These are phyloP conservation scores for Nephila pilipes DNA, from an alignment of 1,140 invertebrate species.

Conservation along the genomic window DNA sequence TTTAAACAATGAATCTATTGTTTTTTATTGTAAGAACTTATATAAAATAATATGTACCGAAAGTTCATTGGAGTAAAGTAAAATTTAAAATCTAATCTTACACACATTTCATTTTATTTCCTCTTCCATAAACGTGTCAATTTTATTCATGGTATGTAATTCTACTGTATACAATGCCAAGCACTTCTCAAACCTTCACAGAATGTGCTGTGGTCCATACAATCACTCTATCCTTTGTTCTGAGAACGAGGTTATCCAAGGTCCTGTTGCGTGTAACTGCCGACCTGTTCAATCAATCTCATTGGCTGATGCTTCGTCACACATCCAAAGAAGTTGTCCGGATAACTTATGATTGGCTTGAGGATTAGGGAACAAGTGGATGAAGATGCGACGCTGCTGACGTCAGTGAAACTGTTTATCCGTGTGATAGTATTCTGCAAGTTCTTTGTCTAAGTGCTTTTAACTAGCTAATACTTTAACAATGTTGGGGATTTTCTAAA, in stretches of 20 bases:
- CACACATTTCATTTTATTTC: too few species aligned
- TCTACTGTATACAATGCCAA: neutral
- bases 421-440: slow-evolving; percentile 4
- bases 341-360: slow-evolving; percentile 52
- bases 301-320: slow-evolving; percentile 17
- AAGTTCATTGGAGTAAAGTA: too few species aligned
- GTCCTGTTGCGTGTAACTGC: slow-evolving; percentile 13
- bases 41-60: too few species aligned
- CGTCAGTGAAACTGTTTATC: slow-evolving; percentile 38
- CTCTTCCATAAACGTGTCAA: neutral
- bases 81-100: too few species aligned
- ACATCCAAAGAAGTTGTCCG: slow-evolving; percentile 34
- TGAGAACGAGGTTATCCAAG: neutral
- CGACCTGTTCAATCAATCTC: slow-evolving; percentile 53
- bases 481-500: neutral
- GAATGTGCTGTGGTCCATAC: neutral
- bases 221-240: neutral
- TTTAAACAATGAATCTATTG: too few species aligned
- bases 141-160: neutral
- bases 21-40: too few species aligned
- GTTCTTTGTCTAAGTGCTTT: neutral
- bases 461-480: neutral
- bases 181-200: neutral
- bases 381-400: neutral
- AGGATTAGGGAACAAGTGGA: slow-evolving; percentile 18